Conservation (phyloP, 2,797 vertebrate genomes). For the Apodemus agrarius region DNA sequence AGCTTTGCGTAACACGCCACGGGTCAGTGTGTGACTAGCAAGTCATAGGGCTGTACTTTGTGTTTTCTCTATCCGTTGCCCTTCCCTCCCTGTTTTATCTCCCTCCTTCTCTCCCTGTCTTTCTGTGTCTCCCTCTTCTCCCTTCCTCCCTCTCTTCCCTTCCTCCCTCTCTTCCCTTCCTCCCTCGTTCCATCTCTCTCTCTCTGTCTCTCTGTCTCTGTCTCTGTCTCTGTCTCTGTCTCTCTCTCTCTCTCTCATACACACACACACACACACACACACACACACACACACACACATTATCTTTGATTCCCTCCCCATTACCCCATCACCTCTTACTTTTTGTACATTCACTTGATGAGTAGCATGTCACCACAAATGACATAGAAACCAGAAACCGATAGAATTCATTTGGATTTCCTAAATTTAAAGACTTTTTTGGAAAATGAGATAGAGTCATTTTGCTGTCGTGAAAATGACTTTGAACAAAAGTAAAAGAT, state of each 20-base stretch:
- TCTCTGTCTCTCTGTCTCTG: background rate
- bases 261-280: too few species aligned
- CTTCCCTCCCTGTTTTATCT: background rate
- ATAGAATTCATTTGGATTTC: background rate
- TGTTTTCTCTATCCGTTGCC: background rate
- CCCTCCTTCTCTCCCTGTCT: background rate
- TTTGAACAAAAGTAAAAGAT: background rate
- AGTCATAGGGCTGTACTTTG: background rate
- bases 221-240: too few species aligned
- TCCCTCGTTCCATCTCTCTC: background rate
- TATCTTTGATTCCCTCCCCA: background rate
- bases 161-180: too few species aligned
- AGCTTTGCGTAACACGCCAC: background rate
- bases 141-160: too few species aligned
- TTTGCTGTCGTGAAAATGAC: background rate
- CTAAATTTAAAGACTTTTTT: background rate
- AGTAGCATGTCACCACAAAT: background rate
- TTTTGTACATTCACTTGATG: background rate
- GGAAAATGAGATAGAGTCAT: background rate
- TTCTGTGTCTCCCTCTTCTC: background rate
- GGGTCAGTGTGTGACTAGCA: background rate
- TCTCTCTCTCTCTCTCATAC: background rate
- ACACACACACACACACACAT: too few species aligned
- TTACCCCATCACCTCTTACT: background rate
- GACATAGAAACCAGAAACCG: background rate